Conservation (phyloP, 2,797 vertebrate species). For the Lithobates sylvaticus region DNA sequence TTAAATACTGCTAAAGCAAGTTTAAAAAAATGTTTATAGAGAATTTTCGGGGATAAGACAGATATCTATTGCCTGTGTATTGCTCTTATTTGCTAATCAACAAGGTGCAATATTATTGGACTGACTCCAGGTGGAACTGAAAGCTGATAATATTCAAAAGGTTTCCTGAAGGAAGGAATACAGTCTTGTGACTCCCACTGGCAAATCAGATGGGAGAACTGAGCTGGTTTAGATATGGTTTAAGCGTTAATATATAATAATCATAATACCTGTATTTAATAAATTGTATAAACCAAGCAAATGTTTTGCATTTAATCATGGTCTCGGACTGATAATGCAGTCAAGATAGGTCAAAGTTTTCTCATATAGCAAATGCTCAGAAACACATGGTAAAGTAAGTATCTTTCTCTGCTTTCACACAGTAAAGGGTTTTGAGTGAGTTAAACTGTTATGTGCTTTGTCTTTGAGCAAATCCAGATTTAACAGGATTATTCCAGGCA, state of each 20-base stretch:
- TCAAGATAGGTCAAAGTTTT: background rate
- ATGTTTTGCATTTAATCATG: background rate
- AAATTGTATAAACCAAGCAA: background rate
- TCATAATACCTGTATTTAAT: background rate
- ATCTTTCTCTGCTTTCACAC: background rate
- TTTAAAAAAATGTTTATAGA: background rate
- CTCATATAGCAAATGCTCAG: background rate
- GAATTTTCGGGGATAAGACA: background rate
- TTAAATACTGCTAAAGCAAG: too few species aligned
- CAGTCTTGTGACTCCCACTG: too few species aligned
- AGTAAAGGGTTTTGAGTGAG: background rate
- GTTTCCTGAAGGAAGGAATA: too few species aligned
- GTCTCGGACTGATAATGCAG: background rate
- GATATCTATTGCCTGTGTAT: background rate
- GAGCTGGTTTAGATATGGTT: too few species aligned
- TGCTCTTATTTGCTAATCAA: too few species aligned
- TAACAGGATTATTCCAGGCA: slow-evolving; percentile 33
- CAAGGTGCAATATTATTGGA: background rate
- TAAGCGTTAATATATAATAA: too few species aligned
- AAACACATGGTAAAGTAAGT: background rate
- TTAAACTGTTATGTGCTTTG: slow-evolving; percentile 19
- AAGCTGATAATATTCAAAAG: background rate
- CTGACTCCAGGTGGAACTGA: slow-evolving; percentile 11
- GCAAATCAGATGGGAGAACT: too few species aligned
- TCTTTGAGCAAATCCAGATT: slow-evolving; percentile 38